Evolutionary conservation across 2,888 invertebrate genomes (phyloP).

Genomic region (Dendrolimus pini): DNA sequence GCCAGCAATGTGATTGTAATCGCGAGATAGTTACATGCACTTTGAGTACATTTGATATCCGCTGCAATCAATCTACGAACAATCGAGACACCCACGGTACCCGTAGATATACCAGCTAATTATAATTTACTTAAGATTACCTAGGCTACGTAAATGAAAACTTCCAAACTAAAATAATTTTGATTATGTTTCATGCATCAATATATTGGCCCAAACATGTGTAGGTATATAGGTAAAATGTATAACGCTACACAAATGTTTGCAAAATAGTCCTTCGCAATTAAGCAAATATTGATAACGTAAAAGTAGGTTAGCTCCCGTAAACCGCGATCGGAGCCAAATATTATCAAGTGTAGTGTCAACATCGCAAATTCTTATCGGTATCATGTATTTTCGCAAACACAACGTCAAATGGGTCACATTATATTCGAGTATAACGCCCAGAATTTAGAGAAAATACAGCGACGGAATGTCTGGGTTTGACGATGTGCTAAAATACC

Average conservation of each 20-base stretch:
- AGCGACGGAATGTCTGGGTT: slow-evolving; percentile 44
- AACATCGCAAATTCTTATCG: slow-evolving; percentile 67
- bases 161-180: too few species aligned
- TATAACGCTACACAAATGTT: neutral
- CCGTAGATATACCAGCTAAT: too few species aligned
- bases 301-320: slow-evolving; percentile 63
- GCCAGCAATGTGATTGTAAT: slow-evolving; percentile 16
- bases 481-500: slow-evolving; percentile 33
- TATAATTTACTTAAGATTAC: too few species aligned
- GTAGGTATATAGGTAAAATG: neutral
- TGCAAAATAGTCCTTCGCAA: slow-evolving; percentile 26
- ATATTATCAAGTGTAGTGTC: slow-evolving; percentile 66
- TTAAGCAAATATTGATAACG: slow-evolving; percentile 66
- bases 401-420: slow-evolving; percentile 54
- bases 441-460: slow-evolving; percentile 31
- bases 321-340: slow-evolving; percentile 56
- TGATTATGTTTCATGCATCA: too few species aligned
- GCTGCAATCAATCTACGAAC: slow-evolving; percentile 42
- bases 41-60: slow-evolving; percentile 11
- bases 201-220: too few species aligned
- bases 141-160: too few species aligned
- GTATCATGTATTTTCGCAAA: slow-evolving; percentile 50
- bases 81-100: slow-evolving; percentile 22
- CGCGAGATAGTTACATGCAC: neutral
- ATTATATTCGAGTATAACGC: slow-evolving; percentile 44